Base-by-base conservation (phyloP, 2,888 invertebrate species). In the Pyrgus malvae region DNA sequence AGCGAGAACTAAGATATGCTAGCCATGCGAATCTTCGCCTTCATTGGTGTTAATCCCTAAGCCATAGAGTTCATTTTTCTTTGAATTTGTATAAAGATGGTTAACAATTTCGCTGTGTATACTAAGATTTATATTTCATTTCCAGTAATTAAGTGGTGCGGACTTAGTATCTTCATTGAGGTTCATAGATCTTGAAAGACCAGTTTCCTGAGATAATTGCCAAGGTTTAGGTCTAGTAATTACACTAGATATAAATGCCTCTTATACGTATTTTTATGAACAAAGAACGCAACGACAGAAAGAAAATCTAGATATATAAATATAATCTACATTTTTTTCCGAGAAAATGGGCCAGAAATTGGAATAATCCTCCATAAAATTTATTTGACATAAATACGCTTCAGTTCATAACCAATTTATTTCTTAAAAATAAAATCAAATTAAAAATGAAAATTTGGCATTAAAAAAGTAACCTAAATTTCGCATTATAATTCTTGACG, bases 131-230 rank as follows among this genome's bases (percentile, higher is more conserved):
- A 66, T 64, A 69, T 65, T 67, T 63, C 56, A 63, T 66, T 63
- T 58, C 59, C 55, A 60, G 65, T 66, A 67, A 67, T 68, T 69
- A 69, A 68, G 63, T 67, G 63, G 58, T 60, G 58, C 50, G 63
- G 61, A 63, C 59, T 59, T 61, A 64, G 50, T 67, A 67, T 68
- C 68, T 70, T 60, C 64, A 65, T 69, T 68, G 64, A 62, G 61
- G 61, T 60, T 65, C 66, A 59, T 62, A 64, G 64, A 67, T 67
- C 70, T 63, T 54, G 72, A 66, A 70, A 73, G 63, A 74, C 77
- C 62, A 63, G 76, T 76, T 74, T 58, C 16, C 60, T 62, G 66
- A 59, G 69, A 74, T 80, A 79, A 78, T 79, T 80, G 67, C 63
- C 66, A 16, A 11, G 71, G 68, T 21, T 27, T 25, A 23, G 29